Percentiles rank a stretch among this genome's conserved stretches.
Conservation (phyloP, 2,888 invertebrate species). For the Smittia aterrima region DNA sequence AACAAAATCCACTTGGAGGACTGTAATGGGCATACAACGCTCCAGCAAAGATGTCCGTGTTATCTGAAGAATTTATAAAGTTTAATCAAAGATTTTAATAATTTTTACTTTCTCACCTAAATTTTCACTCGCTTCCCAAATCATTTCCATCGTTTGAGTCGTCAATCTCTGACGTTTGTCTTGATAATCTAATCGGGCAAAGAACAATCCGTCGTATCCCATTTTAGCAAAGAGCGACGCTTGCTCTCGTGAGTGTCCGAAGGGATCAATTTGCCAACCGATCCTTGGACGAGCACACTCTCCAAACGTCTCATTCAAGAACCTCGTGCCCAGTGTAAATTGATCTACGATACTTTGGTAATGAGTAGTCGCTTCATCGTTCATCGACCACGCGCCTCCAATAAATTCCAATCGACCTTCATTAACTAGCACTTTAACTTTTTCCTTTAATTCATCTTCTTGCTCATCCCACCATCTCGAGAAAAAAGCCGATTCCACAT, state of each 20-base stretch:
- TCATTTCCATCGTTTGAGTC: slow-evolving; percentile 67
- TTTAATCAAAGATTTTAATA: neutral
- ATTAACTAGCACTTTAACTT: slow-evolving; percentile 61
- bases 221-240: slow-evolving; percentile 64
- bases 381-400: slow-evolving; percentile 60
- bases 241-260: slow-evolving; percentile 70
- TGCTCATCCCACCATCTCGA: slow-evolving; percentile 79
- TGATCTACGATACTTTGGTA: slow-evolving; percentile 74
- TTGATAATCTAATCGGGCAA: slow-evolving; percentile 67
- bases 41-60: slow-evolving; percentile 66
- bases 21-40: slow-evolving; percentile 65
- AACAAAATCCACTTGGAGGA: slow-evolving; percentile 71
- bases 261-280: slow-evolving; percentile 84
- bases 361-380: slow-evolving; percentile 62
- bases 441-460: slow-evolving; percentile 56
- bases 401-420: slow-evolving; percentile 62
- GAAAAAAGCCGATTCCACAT: slow-evolving; percentile 77
- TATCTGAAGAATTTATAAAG: slow-evolving; percentile 45
- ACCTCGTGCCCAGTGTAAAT: slow-evolving; percentile 69
- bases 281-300: slow-evolving; percentile 69
- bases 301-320: slow-evolving; percentile 68
- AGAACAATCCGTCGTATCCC: slow-evolving; percentile 71
- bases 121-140: slow-evolving; percentile 65
- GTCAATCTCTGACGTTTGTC: slow-evolving; percentile 62
- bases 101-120: slow-evolving; percentile 49